These are phyloP conservation scores for Tetranychus piercei DNA, from an alignment of 2,888 invertebrate genomes.

Conservation along the genomic window DNA sequence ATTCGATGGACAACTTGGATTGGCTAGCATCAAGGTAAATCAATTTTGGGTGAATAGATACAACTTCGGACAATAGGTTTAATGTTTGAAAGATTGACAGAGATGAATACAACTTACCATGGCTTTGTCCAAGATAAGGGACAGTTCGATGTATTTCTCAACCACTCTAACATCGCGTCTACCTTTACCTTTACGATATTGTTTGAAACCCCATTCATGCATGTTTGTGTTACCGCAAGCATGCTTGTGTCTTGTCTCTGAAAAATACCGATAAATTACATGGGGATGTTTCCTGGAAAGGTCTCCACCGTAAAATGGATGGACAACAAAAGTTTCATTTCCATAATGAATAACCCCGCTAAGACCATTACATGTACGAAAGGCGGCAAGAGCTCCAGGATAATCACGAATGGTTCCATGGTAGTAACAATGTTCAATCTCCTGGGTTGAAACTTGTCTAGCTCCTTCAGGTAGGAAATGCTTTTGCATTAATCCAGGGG, in stretches of 20 bases:
- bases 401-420: constrained; percentile 93
- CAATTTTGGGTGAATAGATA: too few species aligned
- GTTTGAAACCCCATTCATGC: constrained; percentile 30
- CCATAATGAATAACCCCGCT: constrained; percentile 88
- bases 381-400: constrained; percentile 84
- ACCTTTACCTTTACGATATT: constrained; percentile 26
- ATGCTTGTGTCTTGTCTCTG: constrained; percentile 55
- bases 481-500: constrained; percentile 76
- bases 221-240: constrained; percentile 28
- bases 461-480: constrained; percentile 69
- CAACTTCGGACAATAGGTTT: too few species aligned
- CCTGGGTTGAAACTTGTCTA: constrained; percentile 64
- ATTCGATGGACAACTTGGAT: too few species aligned
- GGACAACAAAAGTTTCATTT: constrained; percentile 93
- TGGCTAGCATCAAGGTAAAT: too few species aligned
- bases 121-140: constrained; percentile 81
- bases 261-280: constrained; percentile 66
- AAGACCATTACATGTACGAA: constrained; percentile 84
- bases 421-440: constrained; percentile 96
- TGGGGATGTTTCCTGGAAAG: constrained; percentile 92
- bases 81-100: too few species aligned
- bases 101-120: constrained; percentile 44
- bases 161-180: constrained; percentile 64
- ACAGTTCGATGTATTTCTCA: constrained; percentile 87
- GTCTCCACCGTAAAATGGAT: constrained; percentile 91